A percentile compares a stretch with the other conserved stretches of the same genome.
These are phyloP conservation scores for Andrena hattorfiana DNA, from an alignment of 2,888 invertebrate species.

Conservation along the genomic window DNA sequence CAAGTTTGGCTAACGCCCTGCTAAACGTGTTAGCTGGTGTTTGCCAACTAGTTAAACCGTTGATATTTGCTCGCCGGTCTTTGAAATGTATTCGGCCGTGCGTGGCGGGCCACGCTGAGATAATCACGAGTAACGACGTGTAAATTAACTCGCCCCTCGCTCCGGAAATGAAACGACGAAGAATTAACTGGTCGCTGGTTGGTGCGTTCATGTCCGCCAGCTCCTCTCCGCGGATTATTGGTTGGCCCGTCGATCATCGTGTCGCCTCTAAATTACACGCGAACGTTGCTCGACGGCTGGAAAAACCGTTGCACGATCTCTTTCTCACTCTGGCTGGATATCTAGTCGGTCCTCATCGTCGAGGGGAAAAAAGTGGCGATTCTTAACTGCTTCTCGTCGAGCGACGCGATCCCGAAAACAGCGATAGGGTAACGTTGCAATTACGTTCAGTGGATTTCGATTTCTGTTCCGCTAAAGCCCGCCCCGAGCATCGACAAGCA, in stretches of 20 bases:
- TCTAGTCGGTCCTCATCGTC: background rate
- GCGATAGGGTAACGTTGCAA: no score
- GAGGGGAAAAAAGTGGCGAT: background rate
- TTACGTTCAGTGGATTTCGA: no score
- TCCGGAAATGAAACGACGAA: conserved; percentile 49
- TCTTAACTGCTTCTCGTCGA: background rate
- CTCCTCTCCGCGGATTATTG: background rate
- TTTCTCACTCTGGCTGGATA: background rate
- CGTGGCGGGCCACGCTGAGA: conserved; percentile 30
- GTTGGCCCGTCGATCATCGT: conserved; percentile 1
- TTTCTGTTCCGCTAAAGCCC: no score
- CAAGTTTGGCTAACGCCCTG: conserved; percentile 47
- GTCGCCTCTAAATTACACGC: background rate
- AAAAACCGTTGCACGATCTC: background rate
- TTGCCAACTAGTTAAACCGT: conserved; percentile 68
- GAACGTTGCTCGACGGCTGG: background rate
- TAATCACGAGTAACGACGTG: conserved; percentile 62
- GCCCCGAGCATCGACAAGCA: background rate
- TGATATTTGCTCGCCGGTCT: conserved; percentile 59
- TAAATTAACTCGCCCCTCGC: conserved; percentile 52
- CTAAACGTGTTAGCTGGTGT: conserved; percentile 65
- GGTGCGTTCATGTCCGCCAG: conserved; percentile 20
- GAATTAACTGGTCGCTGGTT: conserved; percentile 44
- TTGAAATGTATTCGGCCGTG: conserved; percentile 57
- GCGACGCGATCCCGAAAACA: no score